Conservation (phyloP, 2,113 vertebrate genomes). For the Ageneiosus marmoratus region DNA sequence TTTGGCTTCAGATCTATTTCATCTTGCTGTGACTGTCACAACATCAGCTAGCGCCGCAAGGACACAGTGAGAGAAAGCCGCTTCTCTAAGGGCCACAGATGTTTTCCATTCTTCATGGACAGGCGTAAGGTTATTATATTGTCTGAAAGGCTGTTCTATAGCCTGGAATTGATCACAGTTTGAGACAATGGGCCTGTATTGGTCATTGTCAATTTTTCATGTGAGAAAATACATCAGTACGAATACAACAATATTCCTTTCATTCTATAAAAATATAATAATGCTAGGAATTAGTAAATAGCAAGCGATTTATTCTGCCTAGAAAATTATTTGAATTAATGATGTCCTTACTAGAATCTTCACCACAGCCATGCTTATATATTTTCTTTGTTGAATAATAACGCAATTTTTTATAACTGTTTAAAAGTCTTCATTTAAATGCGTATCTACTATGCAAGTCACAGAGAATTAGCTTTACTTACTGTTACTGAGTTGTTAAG, state of each 20-base stretch:
- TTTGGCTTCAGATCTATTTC: constrained; percentile 44
- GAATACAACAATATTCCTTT: neutral
- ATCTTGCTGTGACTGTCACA: constrained; percentile 49
- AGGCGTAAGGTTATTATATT: constrained; percentile 11
- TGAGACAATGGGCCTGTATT: constrained; percentile 29
- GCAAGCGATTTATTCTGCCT: neutral
- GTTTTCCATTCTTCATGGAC: constrained; percentile 50
- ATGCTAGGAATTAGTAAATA: constrained; percentile 19
- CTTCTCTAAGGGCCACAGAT: constrained; percentile 38
- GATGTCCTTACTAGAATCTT: constrained; percentile 14
- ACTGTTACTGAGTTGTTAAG: neutral
- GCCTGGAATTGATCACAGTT: constrained; percentile 31
- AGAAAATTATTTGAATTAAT: neutral
- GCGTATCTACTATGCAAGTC: neutral
- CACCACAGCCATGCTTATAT: neutral
- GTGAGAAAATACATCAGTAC: constrained; percentile 21
- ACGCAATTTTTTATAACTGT: too few relatives aligned
- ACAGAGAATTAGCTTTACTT: neutral
- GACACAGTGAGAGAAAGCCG: constrained; percentile 23
- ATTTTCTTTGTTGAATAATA: neutral
- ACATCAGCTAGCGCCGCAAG: constrained; percentile 50
- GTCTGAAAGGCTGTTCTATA: constrained; percentile 14
- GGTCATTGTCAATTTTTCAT: constrained; percentile 33
- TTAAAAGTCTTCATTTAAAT: neutral
- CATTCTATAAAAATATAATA: neutral